Base-by-base conservation (phyloP, 2,113 vertebrate genomes). In the Pandion haliaetus region DNA sequence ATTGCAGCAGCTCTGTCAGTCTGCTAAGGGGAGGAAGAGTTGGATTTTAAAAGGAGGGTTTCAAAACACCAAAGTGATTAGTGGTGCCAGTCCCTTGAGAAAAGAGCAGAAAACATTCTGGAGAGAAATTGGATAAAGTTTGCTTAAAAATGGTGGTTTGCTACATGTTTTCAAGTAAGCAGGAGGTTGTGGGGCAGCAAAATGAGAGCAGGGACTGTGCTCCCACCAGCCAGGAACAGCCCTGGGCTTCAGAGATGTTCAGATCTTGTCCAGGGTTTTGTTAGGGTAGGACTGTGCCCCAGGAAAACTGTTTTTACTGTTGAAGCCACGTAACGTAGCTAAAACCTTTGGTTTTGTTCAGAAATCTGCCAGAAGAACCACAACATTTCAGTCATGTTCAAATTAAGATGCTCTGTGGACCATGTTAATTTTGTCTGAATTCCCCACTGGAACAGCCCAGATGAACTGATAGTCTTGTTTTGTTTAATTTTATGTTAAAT, bases 401-500 rank as follows among this genome's bases (percentile, higher is more conserved):
- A 88, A 94, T 93, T 74, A 81, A 94, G 91, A 88, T 62, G 38
- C 70, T 94, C 58, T 88, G 88, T 96, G 82, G 66, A 79, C 42
- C 17, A 7, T 50, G 58, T 94, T 96, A 93, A 93, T 96, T 94
- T 90, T 96, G 65, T 74, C 77, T 94, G 82, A 89, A 88, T 96
- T 95, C 71, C 88, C 93, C 63, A 38, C 45, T 82, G 88, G 88
- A 91, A 93, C 40, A 92, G 57, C 82, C 86, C 72, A 86, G 78
- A 86, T 81, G 95, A 88, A 90, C 42, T 10, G 54, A 90, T 80
- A 66, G 63, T 95, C 82, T 94, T 97, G 86, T 92, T 92, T 90
- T 91, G 76, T 84, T 96, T 94, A 86, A 95, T 94, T 96, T 93
- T 65, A n/a, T 52, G 71, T 95, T 95, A 96, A 94, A 89, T 90